Percentiles rank a stretch among this genome's conserved stretches.
These are phyloP conservation scores for Arenaria interpres DNA, from an alignment of 2,113 vertebrate genomes.

Conservation along the genomic window DNA sequence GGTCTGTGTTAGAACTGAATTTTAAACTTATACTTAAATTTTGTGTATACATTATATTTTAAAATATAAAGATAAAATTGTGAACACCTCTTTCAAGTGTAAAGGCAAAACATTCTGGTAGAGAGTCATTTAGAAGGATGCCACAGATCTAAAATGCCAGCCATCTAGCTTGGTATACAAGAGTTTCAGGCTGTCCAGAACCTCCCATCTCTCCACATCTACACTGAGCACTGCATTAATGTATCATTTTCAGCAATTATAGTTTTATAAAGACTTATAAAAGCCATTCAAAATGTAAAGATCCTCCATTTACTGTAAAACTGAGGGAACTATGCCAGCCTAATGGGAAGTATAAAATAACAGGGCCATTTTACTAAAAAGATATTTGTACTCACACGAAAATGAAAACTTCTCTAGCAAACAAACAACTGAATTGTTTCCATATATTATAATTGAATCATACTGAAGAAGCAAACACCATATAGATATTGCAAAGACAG, in stretches of 20 bases:
- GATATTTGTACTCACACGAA: neutral
- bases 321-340: constrained; percentile 4
- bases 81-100: neutral
- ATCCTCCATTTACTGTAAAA: constrained; percentile 25
- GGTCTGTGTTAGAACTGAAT: neutral
- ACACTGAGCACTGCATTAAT: constrained; percentile 3
- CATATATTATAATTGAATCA: neutral
- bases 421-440: constrained; percentile 1
- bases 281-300: constrained; percentile 50
- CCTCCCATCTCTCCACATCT: neutral
- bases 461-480: neutral
- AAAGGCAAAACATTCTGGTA: neutral
- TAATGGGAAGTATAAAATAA: constrained; percentile 48
- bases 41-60: neutral
- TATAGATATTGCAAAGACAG: neutral
- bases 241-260: constrained; percentile 45
- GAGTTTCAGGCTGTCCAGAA: neutral
- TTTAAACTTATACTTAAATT: neutral
- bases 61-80: neutral
- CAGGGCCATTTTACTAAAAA: constrained; percentile 9
- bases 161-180: neutral
- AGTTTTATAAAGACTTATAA: constrained; percentile 23
- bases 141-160: neutral
- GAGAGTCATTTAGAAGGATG: neutral
- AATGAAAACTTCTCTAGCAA: constrained; percentile 5